These are phyloP conservation scores for Drosophila affinis DNA, from an alignment of 2,888 invertebrate species.

Conservation along the genomic window DNA sequence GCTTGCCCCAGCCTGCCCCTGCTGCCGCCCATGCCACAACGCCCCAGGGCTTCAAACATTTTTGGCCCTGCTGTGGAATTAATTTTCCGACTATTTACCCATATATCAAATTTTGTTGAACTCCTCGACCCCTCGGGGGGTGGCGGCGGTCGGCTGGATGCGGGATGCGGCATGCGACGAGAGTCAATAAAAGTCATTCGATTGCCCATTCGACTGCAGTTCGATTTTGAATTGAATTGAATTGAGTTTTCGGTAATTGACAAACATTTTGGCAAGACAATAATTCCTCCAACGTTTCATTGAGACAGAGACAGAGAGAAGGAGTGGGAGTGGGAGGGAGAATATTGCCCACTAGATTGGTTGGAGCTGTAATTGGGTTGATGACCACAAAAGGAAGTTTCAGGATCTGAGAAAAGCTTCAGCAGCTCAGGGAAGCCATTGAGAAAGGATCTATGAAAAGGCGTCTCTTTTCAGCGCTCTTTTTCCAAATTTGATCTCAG, in stretches of 20 bases:
- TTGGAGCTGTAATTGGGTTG: not conserved
- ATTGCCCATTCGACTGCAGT: conserved; percentile 25
- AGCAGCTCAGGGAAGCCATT: not conserved
- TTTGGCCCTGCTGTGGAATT: conserved; percentile 42
- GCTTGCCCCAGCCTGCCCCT: conserved; percentile 20
- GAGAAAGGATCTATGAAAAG: not conserved
- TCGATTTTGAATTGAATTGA: conserved; percentile 24
- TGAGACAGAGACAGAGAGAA: conserved; percentile 27
- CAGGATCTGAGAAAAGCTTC: not conserved
- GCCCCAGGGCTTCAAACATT: conserved; percentile 33
- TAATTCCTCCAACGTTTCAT: conserved; percentile 12
- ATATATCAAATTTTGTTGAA: conserved; percentile 22
- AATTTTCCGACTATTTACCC: conserved; percentile 38
- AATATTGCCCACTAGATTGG: not conserved
- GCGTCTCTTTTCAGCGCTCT: too few species aligned
- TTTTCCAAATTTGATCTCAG: too few species aligned
- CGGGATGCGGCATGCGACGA: conserved; percentile 15
- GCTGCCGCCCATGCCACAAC: not conserved
- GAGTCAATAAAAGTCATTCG: conserved; percentile 40
- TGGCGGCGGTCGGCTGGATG: conserved; percentile 4
- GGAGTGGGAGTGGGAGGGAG: conserved; percentile 12
- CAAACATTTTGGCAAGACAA: conserved; percentile 39
- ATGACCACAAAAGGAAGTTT: too few species aligned
- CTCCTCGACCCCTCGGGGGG: conserved; percentile 17
- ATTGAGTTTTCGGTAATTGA: conserved; percentile 36